Evolutionary conservation across 2,888 invertebrate genomes (phyloP), one percentile per base, ranked within the genome.

Genomic region (Glaucopsyche alexis): DNA sequence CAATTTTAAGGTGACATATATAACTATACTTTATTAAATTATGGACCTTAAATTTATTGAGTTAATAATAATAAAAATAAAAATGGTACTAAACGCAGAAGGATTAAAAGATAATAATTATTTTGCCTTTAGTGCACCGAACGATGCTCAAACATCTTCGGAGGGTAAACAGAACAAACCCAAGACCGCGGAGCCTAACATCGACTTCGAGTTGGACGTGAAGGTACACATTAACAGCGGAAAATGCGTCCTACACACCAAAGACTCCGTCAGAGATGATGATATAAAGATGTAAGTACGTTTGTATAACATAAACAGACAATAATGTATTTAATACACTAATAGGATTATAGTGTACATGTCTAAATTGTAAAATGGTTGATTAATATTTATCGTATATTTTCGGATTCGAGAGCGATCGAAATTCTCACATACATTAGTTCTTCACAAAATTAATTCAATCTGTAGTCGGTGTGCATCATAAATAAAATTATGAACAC

Each of bases 221-320:
- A 98, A 98, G 89, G 98, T 99, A 66, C 95, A 98, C 81, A 98
- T 99, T 76, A 99, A 98, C 87, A 98, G 98, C 81, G 99, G 99
- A 9, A 98, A 99, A 89, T 99, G 99, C 87, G 98, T 98, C 49
- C 93, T 99, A 52, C 99, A 99, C 86, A 99, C 99, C 2, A 98
- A 97, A 87, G 97, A 97, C 81, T 93, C 94, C 76, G 91, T 87
- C 73, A 95, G 91, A 79, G 96, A 95, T 72, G 96, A 96, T 74
- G 96, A 95, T 76, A 89, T 95, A 65, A 96, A 95, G 87, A 88
- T 94, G 95, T 95, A 45, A 76, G 76, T 77, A 19, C 4, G 9
- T 64, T n/a, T 47, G 52, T 42, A 14, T 13, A 47, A 47, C 11
- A 11, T 4, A 47, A 9, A 45, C 71, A 47, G 14, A 47, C 38